Evolutionary conservation across 1,140 invertebrate species (phyloP).

Genomic region (Drosophila sturtevanti): DNA sequence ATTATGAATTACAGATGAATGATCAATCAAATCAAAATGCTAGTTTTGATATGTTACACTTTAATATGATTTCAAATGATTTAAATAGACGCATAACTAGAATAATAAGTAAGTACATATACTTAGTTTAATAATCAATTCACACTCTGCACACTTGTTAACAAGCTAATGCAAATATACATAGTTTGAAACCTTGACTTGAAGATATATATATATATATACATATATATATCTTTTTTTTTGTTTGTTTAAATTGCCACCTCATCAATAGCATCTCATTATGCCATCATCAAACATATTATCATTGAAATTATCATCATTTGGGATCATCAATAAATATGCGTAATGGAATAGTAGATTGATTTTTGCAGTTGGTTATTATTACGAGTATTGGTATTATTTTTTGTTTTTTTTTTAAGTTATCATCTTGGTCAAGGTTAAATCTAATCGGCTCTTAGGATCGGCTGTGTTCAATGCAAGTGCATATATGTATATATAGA

Average conservation of each 20-base stretch:
- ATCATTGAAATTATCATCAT: conserved; percentile 1
- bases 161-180: conserved; percentile 8
- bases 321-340: conserved; percentile 44
- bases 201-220: conserved; percentile 10
- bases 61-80: neutral
- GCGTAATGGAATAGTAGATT: conserved; percentile 21
- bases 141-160: conserved; percentile 3
- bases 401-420: conserved; percentile 36
- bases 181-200: conserved; percentile 26
- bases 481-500: conserved; percentile 19
- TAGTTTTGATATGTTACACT: neutral
- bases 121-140: neutral
- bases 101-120: neutral
- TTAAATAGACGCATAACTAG: neutral
- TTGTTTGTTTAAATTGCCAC: conserved; percentile 13
- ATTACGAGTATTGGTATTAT: neutral
- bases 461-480: conserved; percentile 55
- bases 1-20: neutral
- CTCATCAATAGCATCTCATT: conserved; percentile 1
- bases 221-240: too few species aligned
- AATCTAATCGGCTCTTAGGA: conserved; percentile 76
- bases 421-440: conserved; percentile 80
- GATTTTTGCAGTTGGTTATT: conserved; percentile 16
- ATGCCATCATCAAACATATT: neutral
- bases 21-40: conserved; percentile 5